A percentile compares a stretch with the other conserved stretches of the same genome.
Evolutionary conservation across 2,797 vertebrate species (phyloP).

Genomic region (Thunnus albacares): DNA sequence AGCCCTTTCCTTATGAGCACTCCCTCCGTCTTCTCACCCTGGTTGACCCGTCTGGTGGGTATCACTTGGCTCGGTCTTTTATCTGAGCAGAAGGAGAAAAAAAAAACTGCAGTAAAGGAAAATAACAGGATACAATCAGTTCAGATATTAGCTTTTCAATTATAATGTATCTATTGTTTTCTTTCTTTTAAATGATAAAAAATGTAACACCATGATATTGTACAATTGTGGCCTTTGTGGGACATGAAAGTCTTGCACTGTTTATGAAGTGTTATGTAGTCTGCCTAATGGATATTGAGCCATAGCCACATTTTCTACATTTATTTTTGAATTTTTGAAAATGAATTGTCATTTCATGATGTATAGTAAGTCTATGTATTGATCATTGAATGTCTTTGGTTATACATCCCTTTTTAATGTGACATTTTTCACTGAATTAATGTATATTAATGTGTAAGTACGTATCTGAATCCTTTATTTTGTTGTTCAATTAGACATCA

Average conservation of each 20-base stretch:
- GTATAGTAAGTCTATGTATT: background rate
- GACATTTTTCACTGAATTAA: background rate
- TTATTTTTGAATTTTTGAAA: too few relatives aligned
- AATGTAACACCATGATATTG: background rate
- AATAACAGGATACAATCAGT: background rate
- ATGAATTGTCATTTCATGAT: too few relatives aligned
- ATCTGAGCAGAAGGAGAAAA: constrained; percentile 31
- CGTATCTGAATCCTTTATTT: too few relatives aligned
- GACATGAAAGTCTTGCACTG: background rate
- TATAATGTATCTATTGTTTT: too few relatives aligned
- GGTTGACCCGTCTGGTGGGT: constrained; percentile 41
- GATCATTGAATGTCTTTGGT: too few relatives aligned
- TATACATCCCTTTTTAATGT: background rate
- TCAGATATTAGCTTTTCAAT: too few relatives aligned
- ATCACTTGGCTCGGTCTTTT: constrained; percentile 28
- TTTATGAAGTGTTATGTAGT: background rate
- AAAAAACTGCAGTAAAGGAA: background rate
- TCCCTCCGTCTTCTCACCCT: constrained; percentile 55
- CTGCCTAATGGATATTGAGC: background rate
- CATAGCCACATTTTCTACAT: background rate
- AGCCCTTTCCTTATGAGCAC: constrained; percentile 23
- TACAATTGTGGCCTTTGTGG: background rate
- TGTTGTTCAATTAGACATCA: too few relatives aligned
- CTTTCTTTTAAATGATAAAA: background rate
- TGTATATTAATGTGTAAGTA: background rate